These are phyloP conservation scores for Sinocyclocheilus rhinocerous DNA, from an alignment of 2,113 vertebrate species.

Conservation along the genomic window DNA sequence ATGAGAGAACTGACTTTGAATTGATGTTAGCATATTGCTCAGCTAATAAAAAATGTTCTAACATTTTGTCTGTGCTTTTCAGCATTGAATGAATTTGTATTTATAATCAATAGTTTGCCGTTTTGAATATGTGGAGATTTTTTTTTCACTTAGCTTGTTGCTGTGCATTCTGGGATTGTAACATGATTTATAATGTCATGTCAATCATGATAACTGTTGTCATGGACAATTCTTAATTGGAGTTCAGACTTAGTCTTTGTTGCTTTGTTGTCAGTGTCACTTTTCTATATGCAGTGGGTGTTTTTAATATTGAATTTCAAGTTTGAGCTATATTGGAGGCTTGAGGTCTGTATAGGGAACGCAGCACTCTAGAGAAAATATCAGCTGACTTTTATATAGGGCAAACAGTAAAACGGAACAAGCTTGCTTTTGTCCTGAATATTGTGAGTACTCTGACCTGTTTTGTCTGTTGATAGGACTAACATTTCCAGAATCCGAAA, in stretches of 20 bases:
- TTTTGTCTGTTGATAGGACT: slow-evolving; percentile 62
- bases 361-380: slow-evolving; percentile 62
- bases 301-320: slow-evolving; percentile 40
- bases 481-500: slow-evolving; percentile 59
- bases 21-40: neutral
- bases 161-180: neutral
- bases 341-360: slow-evolving; percentile 46
- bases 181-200: neutral
- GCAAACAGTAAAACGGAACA: slow-evolving; percentile 57
- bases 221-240: neutral
- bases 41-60: neutral
- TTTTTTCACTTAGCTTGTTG: neutral
- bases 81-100: neutral
- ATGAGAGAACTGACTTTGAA: neutral
- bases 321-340: slow-evolving; percentile 56
- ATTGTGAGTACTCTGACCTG: slow-evolving; percentile 66
- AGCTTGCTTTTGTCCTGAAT: slow-evolving; percentile 65
- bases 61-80: neutral
- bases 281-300: neutral
- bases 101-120: neutral
- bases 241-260: neutral
- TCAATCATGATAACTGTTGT: neutral
- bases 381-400: slow-evolving; percentile 67
- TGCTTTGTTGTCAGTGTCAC: neutral
- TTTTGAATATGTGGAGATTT: neutral